Base-by-base conservation (phyloP, 2,113 vertebrate genomes). In the Percopsis transmontana region DNA sequence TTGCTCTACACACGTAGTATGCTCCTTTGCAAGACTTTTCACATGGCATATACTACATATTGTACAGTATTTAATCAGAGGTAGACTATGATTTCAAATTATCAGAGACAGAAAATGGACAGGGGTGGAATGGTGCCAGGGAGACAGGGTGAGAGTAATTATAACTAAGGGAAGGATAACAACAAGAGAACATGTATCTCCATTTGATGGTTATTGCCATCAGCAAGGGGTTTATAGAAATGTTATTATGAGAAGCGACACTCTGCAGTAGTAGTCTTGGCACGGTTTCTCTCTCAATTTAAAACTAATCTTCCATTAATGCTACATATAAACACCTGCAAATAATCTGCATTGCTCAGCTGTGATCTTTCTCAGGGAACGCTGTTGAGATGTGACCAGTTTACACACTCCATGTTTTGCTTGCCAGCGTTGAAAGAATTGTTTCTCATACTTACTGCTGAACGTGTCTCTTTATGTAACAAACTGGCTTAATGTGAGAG, bases 171-270 rank as follows among this genome's bases (percentile, higher is more conserved):
- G 5, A 59, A 69, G 72, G 44, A 67, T 77, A 41, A 77, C 52
- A 69, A 69, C 65, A 23, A 50, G 61, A 57, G 56, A 69, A 41
- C 68, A 85, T 86, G 74, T 59, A 69, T 85, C 85, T 87, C 68
- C 73, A 85, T 87, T 82, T 82, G 69, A 71, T 42, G 18, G 76
- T 86, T 74, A 80, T 80, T 86, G 68, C 79, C 42, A 74, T 85
- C 74, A 74, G 72, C 60, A 24, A 70, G 76, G 65, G 59, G 70
- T 61, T 81, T 78, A 77, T 50, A 62, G 70, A 77, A 58, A 66
- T 74, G 69, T 67, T 81, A 71, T 75, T 82, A 76, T 66, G 64
- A 56, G 52, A 59, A 53, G 59, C 61, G 62, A 58, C 66, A 69
- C 21, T 3, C 39, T 61, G 27, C 65, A 16, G 19, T 18, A 14